phyloP scores from a whole-genome alignment of 2,888 invertebrate species.

The Pseudococcus viburni region DNA sequence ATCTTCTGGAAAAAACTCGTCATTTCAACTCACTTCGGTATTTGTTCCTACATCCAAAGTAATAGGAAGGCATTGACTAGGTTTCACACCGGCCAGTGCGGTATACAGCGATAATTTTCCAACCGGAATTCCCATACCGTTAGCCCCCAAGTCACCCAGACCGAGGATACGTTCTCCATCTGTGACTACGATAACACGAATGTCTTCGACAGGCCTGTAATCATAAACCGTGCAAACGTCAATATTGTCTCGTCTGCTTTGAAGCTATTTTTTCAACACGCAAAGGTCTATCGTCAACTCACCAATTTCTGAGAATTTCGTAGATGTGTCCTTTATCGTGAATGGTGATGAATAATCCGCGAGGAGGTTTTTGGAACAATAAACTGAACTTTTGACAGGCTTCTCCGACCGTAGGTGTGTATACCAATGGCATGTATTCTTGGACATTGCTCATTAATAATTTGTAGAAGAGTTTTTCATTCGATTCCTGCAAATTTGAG shows the following conservation, averaged over 20 bases:
- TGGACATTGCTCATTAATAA: constrained; percentile 89
- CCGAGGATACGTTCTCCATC: constrained; percentile 99
- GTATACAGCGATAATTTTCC: constrained; percentile 98
- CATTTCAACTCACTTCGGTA: constrained; percentile 73
- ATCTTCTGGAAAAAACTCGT: too few relatives aligned
- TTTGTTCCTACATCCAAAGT: constrained; percentile 83
- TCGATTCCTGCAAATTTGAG: constrained; percentile 82
- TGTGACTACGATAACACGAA: constrained; percentile 93
- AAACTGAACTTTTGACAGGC: constrained; percentile 98
- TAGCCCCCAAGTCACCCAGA: constrained; percentile 95
- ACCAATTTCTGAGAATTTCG: constrained; percentile 95
- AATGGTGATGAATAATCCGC: constrained; percentile 96
- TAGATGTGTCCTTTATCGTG: constrained; percentile 96
- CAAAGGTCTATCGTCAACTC: constrained; percentile 70
- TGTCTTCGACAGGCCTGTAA: constrained; percentile 87
- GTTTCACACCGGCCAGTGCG: constrained; percentile 96
- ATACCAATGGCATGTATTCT: constrained; percentile 97
- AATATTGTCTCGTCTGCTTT: too few relatives aligned
- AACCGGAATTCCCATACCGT: constrained; percentile 99
- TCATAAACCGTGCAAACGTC: neutral
- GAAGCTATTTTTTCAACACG: too few relatives aligned
- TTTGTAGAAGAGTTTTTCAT: constrained; percentile 95
- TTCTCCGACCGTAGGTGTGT: constrained; percentile 97
- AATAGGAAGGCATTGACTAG: constrained; percentile 94
- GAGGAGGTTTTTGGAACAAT: constrained; percentile 90